Percentiles rank a stretch among this genome's conserved stretches.
Evolutionary conservation across 92 coral and sea anemone genomes (phyloP).

Genomic region (Blastomussa wellsi): DNA sequence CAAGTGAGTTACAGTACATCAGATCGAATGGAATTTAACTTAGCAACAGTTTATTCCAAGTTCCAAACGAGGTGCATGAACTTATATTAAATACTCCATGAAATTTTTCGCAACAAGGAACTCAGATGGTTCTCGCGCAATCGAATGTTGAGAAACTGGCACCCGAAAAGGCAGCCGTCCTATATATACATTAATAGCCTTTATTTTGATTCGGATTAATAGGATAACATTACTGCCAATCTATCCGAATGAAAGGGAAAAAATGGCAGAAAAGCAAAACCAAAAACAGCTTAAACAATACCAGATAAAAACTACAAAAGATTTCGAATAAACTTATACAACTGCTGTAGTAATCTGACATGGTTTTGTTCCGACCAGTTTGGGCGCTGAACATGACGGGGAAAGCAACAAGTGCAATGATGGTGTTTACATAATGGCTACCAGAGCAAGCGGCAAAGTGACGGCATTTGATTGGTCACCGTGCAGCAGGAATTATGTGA

Average conservation of each 20-base stretch:
- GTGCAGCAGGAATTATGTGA: conserved; percentile 61
- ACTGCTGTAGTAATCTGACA: neutral
- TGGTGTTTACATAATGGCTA: conserved; percentile 72
- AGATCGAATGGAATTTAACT: neutral
- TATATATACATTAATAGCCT: no score
- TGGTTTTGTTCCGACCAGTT: conserved; percentile 18
- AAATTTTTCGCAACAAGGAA: no score
- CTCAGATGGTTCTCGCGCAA: no score
- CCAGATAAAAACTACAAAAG: neutral
- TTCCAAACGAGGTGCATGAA: no score
- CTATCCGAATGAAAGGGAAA: no score
- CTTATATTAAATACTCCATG: no score
- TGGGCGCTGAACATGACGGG: conserved; percentile 72
- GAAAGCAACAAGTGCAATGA: conserved; percentile 58
- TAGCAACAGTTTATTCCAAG: no score
- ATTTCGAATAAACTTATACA: neutral
- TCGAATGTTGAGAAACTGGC: no score
- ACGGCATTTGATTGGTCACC: conserved; percentile 75
- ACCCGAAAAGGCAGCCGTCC: no score
- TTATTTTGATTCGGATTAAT: no score
- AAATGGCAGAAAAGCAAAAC: no score
- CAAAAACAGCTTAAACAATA: neutral
- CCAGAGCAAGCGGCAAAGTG: conserved; percentile 65
- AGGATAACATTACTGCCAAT: no score
- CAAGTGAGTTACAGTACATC: conserved; percentile 36